Base-by-base conservation (phyloP, 2,113 vertebrate species). In the Channa maculata region DNA sequence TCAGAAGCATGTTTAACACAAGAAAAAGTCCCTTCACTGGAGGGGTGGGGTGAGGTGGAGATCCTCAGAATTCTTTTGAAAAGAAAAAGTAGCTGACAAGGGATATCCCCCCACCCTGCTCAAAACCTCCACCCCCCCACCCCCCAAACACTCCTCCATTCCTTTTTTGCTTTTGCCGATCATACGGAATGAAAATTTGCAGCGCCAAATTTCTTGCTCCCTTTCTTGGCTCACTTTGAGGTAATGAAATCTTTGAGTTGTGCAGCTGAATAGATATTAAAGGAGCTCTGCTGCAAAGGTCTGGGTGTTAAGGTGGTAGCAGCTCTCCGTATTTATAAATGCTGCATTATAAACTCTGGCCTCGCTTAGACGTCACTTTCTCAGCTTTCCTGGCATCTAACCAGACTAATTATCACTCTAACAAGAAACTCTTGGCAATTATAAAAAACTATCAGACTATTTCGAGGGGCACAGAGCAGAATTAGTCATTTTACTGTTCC, bases 1-100 rank as follows among this genome's bases (percentile, higher is more conserved):
- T 89, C 77, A 89, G 86, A 91, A 80, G 73, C 89, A 88, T 90
- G 91, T 91, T 92, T 90, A 91, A 90, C 91, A 90, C 80, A 82
- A 88, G 80, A 92, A 88, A 91, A 91, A 91, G 85, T 92, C 83
- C 75, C 68, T 86, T 80, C 75, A 72, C 77, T 82, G 51, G 68
- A 66, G 39, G 68, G 65, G 64, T 68, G 46, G 76, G 76, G 24
- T 24, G 24, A 24, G 9, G 65, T 4, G 36, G 51, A 65, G 72
- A 70, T 86, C 85, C 79, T 88, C 75, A 34, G 84, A 54, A 84
- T 65, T 79, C 68, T 71, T 91, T 89, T 87, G 81, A 85, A 87
- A 86, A 73, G 46, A 88, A 86, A 89, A 91, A 92, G 79, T 75
- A 76, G 89, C 88, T 92, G 90, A 92, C 86, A 86, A 88, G 86